Evolutionary conservation across 2,888 invertebrate genomes (phyloP), one percentile per base, ranked within the genome.

Genomic region (Lordiphosa andalusiaca): DNA sequence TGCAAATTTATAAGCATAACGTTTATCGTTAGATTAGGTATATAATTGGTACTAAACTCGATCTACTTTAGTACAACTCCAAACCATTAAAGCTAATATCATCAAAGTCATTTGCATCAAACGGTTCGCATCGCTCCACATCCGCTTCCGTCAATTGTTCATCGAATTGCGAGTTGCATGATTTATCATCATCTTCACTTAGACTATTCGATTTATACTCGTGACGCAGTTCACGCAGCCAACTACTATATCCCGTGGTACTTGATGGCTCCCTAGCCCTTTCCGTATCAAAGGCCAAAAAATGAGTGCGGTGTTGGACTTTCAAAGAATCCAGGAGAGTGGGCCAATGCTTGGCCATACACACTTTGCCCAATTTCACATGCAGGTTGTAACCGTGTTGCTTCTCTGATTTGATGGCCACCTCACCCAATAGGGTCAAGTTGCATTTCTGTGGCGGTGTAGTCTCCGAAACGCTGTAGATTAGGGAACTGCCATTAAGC

Each of bases 361-460:
- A 40, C 4, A 23, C 13, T 30, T 77, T 77, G 30, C 58, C 61
- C 44, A 77, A 37, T 48, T 77, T 77, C 0, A 84, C 54, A n/a
- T 65, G 64, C 4, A 77, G 47, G 1, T 42, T 51, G 21, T 55
- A 77, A 4, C 84, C 82, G 4, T 54, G 33, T 10, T 76, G 76
- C 19, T 42, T 53, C 21, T 73, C 48, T 16, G 77, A 70, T 3
- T 58, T 1, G 0, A 77, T 37, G 0, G 9, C 9, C 6, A 84
- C 78, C 12, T 60, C 60, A 1, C 62, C 52, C 16, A 84, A 52
- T 2, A 84, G 42, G 41, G 68, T 64, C 0, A 84, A 16, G 0
- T 77, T 25, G 40, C 59, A 77, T 2, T 64, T 55, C 2, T 81
- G 71, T 0, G 54, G 58, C 1, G 84, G 84, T 1, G 48, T 36